These are phyloP conservation scores for Hystrix cristata DNA, from an alignment of 2,113 vertebrate genomes.

Conservation along the genomic window DNA sequence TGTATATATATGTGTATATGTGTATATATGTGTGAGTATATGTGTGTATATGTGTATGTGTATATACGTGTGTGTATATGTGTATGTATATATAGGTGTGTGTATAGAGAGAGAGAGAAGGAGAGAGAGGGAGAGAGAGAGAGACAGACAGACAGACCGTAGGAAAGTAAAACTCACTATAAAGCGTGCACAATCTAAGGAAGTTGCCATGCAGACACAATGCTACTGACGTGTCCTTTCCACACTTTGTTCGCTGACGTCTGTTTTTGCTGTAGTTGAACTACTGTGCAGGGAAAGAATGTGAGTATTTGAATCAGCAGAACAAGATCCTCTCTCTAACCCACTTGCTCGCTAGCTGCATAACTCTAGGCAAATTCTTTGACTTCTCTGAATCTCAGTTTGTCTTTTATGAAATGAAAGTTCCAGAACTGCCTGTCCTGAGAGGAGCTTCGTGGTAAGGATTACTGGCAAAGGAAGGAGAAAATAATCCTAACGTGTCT, in stretches of 20 bases:
- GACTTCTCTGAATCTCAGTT: neutral
- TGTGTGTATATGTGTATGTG: too few relatives aligned
- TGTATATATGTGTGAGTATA: too few relatives aligned
- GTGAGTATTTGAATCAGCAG: neutral
- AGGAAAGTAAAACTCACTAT: neutral
- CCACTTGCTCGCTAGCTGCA: neutral
- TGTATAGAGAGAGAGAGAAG: too few relatives aligned
- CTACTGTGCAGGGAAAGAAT: neutral
- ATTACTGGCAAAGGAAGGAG: neutral
- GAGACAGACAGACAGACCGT: too few relatives aligned
- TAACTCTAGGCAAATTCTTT: neutral
- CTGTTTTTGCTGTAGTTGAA: neutral
- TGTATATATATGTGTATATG: neutral
- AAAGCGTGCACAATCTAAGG: neutral
- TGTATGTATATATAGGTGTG: too few relatives aligned
- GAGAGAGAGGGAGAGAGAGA: too few relatives aligned
- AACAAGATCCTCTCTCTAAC: neutral
- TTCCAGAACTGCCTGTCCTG: neutral
- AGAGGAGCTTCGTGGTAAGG: neutral
- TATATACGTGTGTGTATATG: too few relatives aligned
- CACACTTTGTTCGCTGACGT: neutral
- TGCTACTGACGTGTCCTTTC: neutral
- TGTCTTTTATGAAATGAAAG: neutral
- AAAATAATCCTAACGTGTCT: neutral
- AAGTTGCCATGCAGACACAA: neutral